Evolutionary conservation across 2,797 vertebrate species (phyloP).

Genomic region (Dryobates pubescens): DNA sequence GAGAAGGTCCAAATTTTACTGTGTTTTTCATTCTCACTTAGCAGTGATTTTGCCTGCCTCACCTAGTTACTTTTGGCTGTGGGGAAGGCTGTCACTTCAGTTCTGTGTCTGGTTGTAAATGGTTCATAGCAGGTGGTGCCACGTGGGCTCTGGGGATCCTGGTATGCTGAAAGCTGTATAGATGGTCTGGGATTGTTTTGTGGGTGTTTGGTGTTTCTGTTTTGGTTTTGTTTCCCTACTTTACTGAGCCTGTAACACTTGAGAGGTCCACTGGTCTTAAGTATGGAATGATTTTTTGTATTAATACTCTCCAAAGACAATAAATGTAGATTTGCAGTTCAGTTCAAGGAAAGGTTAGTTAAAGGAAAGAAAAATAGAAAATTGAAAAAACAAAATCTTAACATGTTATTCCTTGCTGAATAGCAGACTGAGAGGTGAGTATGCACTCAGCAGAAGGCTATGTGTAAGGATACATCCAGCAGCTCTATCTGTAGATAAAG

Average conservation of each 20-base stretch:
- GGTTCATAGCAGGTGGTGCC: neutral
- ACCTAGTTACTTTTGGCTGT: neutral
- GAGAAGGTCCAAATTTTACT: neutral
- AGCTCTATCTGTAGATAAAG: neutral
- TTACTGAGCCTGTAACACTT: neutral
- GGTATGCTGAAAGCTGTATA: neutral
- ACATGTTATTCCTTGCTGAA: neutral
- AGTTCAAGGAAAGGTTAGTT: neutral
- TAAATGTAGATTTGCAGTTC: neutral
- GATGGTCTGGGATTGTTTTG: neutral
- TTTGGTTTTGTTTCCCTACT: neutral
- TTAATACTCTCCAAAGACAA: neutral
- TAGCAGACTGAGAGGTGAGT: neutral
- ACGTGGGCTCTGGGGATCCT: neutral
- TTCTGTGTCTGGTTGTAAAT: neutral
- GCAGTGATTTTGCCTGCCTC: neutral
- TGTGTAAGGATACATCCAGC: neutral
- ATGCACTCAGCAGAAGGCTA: neutral
- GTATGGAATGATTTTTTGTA: neutral
- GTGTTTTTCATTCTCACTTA: neutral
- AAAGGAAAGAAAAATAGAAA: neutral
- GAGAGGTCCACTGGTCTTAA: neutral
- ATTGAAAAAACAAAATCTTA: neutral
- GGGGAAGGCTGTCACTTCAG: neutral
- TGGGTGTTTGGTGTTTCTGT: too few species aligned